phyloP scores from a whole-genome alignment of 2,888 invertebrate species.

The Caenorhabditis angaria region DNA sequence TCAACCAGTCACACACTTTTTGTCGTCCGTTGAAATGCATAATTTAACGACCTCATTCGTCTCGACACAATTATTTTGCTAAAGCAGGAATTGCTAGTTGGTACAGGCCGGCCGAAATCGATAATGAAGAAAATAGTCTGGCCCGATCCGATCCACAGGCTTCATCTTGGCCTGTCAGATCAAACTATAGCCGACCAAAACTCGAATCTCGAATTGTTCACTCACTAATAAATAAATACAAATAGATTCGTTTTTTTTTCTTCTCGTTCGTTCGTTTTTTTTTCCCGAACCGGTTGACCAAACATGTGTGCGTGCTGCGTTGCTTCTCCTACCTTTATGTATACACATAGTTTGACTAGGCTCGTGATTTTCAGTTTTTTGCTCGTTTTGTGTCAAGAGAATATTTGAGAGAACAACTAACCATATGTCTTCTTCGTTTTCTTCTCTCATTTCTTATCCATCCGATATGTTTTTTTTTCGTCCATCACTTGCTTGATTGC shows the following conservation, averaged over 20 bases:
- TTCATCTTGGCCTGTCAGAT: too few species aligned
- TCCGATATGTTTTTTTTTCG: background rate
- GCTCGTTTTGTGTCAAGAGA: background rate
- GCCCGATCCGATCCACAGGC: too few species aligned
- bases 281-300: background rate
- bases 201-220: background rate
- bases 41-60: background rate
- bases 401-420: conserved; percentile 2
- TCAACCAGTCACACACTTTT: background rate
- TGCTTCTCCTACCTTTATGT: conserved; percentile 1
- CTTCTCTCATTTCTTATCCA: background rate
- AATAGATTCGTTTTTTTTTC: background rate
- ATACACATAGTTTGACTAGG: conserved; percentile 8
- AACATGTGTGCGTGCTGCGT: background rate
- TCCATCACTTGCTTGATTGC: background rate
- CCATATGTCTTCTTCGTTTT: background rate
- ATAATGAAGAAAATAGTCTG: too few species aligned
- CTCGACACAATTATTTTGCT: too few species aligned
- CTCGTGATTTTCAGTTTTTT: conserved; percentile 1
- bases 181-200: too few species aligned
- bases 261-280: background rate
- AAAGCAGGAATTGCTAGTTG: too few species aligned
- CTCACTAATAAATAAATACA: background rate
- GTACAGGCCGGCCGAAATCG: too few species aligned
- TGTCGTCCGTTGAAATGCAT: background rate